Conservation (phyloP, 2,113 vertebrate genomes). For the Corythoichthys haematopterus region DNA sequence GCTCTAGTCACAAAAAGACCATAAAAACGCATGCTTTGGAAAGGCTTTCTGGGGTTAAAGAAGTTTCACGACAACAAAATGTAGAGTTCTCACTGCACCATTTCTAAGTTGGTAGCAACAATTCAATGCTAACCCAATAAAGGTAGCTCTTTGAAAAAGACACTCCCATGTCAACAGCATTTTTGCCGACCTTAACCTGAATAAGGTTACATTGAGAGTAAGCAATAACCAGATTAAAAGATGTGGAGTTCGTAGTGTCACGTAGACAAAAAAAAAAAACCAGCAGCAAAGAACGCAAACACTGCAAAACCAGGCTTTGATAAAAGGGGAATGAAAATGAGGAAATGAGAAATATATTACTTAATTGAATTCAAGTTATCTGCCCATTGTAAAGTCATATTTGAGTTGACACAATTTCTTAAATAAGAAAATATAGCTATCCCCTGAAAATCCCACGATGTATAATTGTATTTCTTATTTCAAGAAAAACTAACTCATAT, state of each 20-base stretch:
- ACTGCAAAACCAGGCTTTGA: background rate
- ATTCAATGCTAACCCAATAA: constrained; percentile 4
- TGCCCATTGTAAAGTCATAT: background rate
- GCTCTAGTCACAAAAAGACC: background rate
- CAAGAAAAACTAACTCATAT: background rate
- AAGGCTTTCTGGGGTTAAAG: background rate
- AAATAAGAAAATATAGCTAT: background rate
- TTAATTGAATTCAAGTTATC: background rate
- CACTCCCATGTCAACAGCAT: background rate
- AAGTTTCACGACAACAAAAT: background rate
- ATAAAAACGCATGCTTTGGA: constrained; percentile 1
- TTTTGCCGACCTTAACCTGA: background rate
- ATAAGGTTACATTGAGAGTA: background rate
- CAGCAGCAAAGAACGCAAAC: background rate
- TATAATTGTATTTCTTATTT: background rate
- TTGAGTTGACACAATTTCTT: background rate
- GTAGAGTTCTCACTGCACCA: background rate
- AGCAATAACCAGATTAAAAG: background rate
- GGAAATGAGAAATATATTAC: background rate
- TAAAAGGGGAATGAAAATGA: background rate
- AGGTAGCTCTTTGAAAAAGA: background rate
- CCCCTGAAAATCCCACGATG: background rate
- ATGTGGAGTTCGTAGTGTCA: background rate
- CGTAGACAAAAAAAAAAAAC: background rate
- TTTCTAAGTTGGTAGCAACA: background rate